These are phyloP conservation scores for Oostethus manadensis DNA, from an alignment of 2,113 vertebrate species.

Conservation along the genomic window DNA sequence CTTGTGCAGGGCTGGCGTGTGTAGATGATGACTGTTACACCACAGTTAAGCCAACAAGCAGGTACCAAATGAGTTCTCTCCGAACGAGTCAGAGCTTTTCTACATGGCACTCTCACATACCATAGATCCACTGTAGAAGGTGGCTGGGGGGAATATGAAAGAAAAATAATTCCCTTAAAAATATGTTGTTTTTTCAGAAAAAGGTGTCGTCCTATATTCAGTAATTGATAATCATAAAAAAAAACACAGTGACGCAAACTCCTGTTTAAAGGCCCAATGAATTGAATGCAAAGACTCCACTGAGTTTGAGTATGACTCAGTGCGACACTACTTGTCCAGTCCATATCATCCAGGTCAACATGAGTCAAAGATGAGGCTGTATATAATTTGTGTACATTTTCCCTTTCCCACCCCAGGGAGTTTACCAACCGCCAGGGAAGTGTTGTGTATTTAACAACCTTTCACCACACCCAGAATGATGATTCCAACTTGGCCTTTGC, in stretches of 20 bases:
- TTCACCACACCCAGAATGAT: conserved; percentile 47
- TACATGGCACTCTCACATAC: no score
- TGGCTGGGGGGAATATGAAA: no score
- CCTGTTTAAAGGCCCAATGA: not conserved
- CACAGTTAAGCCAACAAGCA: no score
- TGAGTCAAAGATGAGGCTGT: conserved; percentile 4
- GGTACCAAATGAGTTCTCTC: no score
- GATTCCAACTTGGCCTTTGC: conserved; percentile 34
- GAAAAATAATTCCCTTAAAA: no score
- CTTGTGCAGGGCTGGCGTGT: no score
- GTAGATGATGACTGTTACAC: no score
- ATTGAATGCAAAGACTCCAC: not conserved
- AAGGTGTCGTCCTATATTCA: no score
- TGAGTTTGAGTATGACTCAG: not conserved
- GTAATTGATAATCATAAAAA: no score
- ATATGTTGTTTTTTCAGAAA: no score
- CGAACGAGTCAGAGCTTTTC: no score
- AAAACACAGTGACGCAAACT: not conserved
- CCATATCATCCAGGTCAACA: not conserved
- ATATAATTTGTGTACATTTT: conserved; percentile 15
- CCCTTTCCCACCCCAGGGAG: conserved; percentile 4
- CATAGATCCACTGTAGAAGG: no score
- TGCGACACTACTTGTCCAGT: not conserved
- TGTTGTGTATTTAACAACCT: conserved; percentile 31
- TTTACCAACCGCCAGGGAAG: conserved; percentile 8